phyloP scores from a whole-genome alignment of 1,140 invertebrate genomes.

The Drosophila chauvacae region DNA sequence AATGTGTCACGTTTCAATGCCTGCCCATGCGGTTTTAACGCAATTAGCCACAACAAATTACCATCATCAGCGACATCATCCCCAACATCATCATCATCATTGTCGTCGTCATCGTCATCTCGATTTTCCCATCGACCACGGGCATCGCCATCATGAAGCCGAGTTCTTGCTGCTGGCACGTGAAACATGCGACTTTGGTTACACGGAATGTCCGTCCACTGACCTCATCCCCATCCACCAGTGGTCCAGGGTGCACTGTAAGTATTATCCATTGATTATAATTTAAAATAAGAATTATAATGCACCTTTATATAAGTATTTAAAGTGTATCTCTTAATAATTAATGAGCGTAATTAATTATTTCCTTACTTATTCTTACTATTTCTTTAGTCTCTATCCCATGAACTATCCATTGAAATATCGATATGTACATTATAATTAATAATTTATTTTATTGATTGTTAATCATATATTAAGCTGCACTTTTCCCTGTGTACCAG shows the following conservation, averaged over 20 bases:
- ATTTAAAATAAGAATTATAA: too few relatives aligned
- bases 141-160: slow-evolving; percentile 28
- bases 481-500: not conserved
- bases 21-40: slow-evolving; percentile 72
- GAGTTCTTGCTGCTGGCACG: slow-evolving; percentile 52
- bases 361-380: not conserved
- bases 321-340: not conserved
- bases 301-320: not conserved
- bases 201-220: slow-evolving; percentile 42
- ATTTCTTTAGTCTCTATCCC: not conserved
- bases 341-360: not conserved
- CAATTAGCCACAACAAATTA: slow-evolving; percentile 79
- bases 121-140: slow-evolving; percentile 6
- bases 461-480: not conserved
- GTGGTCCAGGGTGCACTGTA: slow-evolving; percentile 18
- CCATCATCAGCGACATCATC: slow-evolving; percentile 60
- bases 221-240: slow-evolving; percentile 41
- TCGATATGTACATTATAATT: too few relatives aligned
- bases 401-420: too few relatives aligned
- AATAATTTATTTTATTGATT: not conserved
- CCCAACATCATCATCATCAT: slow-evolving; percentile 18
- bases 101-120: slow-evolving; percentile 28
- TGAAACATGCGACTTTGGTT: slow-evolving; percentile 67
- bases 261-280: not conserved
- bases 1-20: slow-evolving; percentile 77